A percentile compares a stretch with the other conserved stretches of the same genome.
Evolutionary conservation across 2,888 invertebrate genomes (phyloP).

Genomic region (Thecocarcelia acutangulata): DNA sequence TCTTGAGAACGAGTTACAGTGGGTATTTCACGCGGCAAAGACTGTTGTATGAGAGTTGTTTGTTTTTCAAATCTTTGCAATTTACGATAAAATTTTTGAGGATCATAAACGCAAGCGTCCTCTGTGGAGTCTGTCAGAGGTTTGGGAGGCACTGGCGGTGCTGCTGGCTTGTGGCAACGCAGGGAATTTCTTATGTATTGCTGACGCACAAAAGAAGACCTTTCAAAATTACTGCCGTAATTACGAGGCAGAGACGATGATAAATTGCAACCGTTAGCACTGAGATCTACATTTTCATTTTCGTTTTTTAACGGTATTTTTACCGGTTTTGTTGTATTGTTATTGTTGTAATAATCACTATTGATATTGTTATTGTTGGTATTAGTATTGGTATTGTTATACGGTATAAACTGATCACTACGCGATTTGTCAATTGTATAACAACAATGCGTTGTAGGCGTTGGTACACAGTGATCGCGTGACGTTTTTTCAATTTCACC

Average conservation of each 20-base stretch:
- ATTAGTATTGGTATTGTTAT: slow-evolving; percentile 15
- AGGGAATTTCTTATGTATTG: slow-evolving; percentile 58
- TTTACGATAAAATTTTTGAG: slow-evolving; percentile 74
- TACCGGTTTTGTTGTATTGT: slow-evolving; percentile 59
- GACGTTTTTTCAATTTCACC: slow-evolving; percentile 48
- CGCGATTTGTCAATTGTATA: slow-evolving; percentile 76
- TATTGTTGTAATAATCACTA: slow-evolving; percentile 26
- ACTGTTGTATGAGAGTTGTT: slow-evolving; percentile 62
- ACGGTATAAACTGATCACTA: slow-evolving; percentile 53
- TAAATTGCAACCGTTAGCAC: slow-evolving; percentile 26
- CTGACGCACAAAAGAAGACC: slow-evolving; percentile 52
- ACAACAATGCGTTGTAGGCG: slow-evolving; percentile 79
- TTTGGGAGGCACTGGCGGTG: slow-evolving; percentile 73
- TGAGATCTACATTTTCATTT: not conserved
- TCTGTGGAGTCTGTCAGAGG: slow-evolving; percentile 60
- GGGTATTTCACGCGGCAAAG: slow-evolving; percentile 44
- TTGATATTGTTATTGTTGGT: slow-evolving; percentile 25
- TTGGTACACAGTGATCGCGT: slow-evolving; percentile 31
- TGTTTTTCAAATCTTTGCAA: slow-evolving; percentile 74
- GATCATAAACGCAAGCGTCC: slow-evolving; percentile 69
- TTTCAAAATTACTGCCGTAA: slow-evolving; percentile 68
- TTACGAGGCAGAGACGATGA: slow-evolving; percentile 71
- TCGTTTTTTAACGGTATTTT: slow-evolving; percentile 57
- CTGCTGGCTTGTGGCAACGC: slow-evolving; percentile 52
- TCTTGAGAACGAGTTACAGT: slow-evolving; percentile 25